A percentile compares a stretch with the other conserved stretches of the same genome.
These are phyloP conservation scores for Monopis laevigella DNA, from an alignment of 2,888 invertebrate species.

Conservation along the genomic window DNA sequence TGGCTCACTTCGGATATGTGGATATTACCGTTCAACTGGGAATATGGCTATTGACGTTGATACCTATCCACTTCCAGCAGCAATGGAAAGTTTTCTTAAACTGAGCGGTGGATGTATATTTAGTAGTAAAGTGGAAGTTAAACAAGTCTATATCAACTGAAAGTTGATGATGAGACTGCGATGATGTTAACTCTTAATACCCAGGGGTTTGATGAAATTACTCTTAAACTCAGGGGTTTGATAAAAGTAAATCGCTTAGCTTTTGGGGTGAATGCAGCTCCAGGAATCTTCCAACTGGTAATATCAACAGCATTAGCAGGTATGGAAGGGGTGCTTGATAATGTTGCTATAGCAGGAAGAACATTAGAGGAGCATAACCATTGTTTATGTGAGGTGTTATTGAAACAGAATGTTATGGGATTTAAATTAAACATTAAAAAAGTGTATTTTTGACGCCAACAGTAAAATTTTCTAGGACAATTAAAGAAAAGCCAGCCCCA, in stretches of 20 bases:
- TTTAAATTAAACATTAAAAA: conserved; percentile 15
- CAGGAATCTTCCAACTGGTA: conserved; percentile 19
- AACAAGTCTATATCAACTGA: conserved; percentile 21
- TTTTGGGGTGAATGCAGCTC: conserved; percentile 19
- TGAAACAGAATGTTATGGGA: conserved; percentile 15
- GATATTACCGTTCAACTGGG: conserved; percentile 19
- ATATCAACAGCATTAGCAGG: conserved; percentile 19
- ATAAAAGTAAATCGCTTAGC: conserved; percentile 20
- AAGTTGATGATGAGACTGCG: conserved; percentile 18
- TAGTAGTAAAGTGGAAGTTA: conserved; percentile 21
- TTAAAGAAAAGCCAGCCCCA: conserved; percentile 18
- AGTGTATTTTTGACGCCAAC: conserved; percentile 10
- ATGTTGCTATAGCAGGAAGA: conserved; percentile 16
- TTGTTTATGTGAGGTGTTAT: conserved; percentile 14
- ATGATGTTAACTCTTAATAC: conserved; percentile 20
- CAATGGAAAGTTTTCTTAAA: conserved; percentile 17
- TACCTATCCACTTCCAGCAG: conserved; percentile 19
- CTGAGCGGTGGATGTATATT: conserved; percentile 18
- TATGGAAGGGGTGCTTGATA: conserved; percentile 19
- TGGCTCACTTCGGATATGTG: conserved; percentile 18
- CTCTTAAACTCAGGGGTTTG: too few species aligned
- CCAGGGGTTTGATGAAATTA: too few species aligned
- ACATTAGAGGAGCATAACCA: conserved; percentile 15
- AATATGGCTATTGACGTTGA: conserved; percentile 17
- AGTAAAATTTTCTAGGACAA: conserved; percentile 3